A percentile compares a stretch with the other conserved stretches of the same genome.
phyloP scores from a whole-genome alignment of 1,140 invertebrate species.

The Diploscapter pachys region DNA sequence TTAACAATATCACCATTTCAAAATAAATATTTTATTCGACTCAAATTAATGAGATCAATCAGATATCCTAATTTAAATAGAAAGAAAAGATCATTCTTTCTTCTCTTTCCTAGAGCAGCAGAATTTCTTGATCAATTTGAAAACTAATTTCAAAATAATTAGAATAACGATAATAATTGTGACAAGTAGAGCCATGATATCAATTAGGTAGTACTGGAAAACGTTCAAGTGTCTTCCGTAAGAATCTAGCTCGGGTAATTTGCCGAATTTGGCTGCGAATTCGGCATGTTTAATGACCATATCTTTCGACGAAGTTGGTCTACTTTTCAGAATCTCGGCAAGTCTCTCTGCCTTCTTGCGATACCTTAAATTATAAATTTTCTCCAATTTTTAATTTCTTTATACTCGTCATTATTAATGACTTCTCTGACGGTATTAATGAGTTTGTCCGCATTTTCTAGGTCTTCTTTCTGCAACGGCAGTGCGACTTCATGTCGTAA shows the following conservation, averaged over 20 bases:
- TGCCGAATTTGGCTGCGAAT: neutral
- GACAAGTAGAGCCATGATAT: neutral
- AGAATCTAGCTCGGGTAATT: neutral
- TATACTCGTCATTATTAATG: conserved; percentile 29
- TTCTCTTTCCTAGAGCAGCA: too few relatives aligned
- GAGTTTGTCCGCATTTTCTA: conserved; percentile 3
- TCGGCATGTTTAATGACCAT: neutral
- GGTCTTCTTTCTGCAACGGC: conserved; percentile 12
- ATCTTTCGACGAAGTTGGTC: neutral
- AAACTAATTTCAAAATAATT: neutral
- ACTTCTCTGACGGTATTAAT: conserved; percentile 14
- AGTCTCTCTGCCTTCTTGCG: neutral
- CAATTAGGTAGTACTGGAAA: neutral
- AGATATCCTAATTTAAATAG: too few relatives aligned
- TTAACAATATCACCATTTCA: too few relatives aligned
- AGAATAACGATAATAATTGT: neutral
- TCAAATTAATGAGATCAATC: too few relatives aligned
- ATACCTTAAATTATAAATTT: conserved; percentile 9
- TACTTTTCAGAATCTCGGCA: neutral
- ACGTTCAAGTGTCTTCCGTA: neutral
- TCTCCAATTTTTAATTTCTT: neutral
- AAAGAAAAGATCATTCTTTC: too few relatives aligned
- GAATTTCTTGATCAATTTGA: too few relatives aligned
- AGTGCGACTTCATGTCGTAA: conserved; percentile 23
- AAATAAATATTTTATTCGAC: too few relatives aligned